Evolutionary conservation across 2,113 vertebrate species (phyloP), one percentile per base, ranked within the genome.

Genomic region (Pachycephala philippinensis): DNA sequence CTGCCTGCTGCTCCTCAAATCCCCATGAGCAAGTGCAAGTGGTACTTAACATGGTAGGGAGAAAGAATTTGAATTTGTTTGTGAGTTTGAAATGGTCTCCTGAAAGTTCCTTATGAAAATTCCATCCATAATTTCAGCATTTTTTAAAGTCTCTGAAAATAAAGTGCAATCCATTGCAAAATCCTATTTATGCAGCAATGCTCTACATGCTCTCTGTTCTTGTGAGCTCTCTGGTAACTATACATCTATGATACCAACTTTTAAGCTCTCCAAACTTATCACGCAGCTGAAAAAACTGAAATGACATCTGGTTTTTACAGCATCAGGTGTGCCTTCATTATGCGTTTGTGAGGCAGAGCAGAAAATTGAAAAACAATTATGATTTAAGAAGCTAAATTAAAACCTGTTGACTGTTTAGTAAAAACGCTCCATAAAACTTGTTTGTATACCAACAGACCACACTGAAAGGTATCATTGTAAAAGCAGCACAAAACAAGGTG

Each of bases 261-360:
- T 30, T 20, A 42, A 80, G 45, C 68, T 81, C 47, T 87, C 70
- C 72, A 79, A 24, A 70, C 74, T 74, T 59, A 91, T 79, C 87
- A 49, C 54, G 6, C 19, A 57, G 86, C 5, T 77, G 84, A 77
- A 77, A 85, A 88, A 53, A 63, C 66, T 56, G 60, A 69, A 79
- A 72, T 75, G 84, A 68, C 89, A 97, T 92, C 92, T 96, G 95
- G 21, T 82, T 97, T 96, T 96, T 91, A 95, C 45, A 93, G 94
- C 83, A n/a, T 93, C 96, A 97, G 94, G 95, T 97, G 94, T 77
- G 65, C 91, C 66, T 78, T 95, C 95, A 79, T 96, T 94, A 94
- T 13, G 63, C 49, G 26, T 64, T 72, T 81, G 95, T 66, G 91
- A 90, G 75, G 70, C 64, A 94, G 85, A 87, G 95, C 86, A 89